Evolutionary conservation across 2,113 vertebrate species (phyloP), one percentile per base, ranked within the genome.

Genomic region (Cyrtonyx montezumae): DNA sequence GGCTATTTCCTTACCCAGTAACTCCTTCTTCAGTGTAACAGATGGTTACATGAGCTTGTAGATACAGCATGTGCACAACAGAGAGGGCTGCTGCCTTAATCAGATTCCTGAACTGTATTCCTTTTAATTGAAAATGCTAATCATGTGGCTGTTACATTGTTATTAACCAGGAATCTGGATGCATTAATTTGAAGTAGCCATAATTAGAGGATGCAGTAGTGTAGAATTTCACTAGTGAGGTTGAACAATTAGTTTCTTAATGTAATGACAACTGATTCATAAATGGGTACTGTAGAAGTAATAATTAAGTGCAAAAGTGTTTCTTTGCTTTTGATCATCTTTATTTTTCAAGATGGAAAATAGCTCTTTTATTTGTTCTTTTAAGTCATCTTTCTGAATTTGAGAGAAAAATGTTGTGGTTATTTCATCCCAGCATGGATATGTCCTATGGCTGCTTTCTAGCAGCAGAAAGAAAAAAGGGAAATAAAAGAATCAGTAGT

Each of bases 201-300:
- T 95, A 95, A 95, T 96, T 86, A 79, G 19, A 86, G 79, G 77
- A 91, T 90, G 67, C 79, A 89, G 55, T 89, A 46, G 11, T 86
- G 42, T 53, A 87, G 94, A 91, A 91, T 96, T 97, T 96, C 86
- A 80, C 51, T 87, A 84, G 82, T 91, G 68, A 79, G 88, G 40
- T 17, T 88, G 59, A 85, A 85, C 83, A 95, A 92, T 93, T 96
- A 95, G 92, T 96, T 94, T 96, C 91, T 91, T 96, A 97, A 96
- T 92, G 45, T 73, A 67, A 91, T 93, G 76, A 78, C 79, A 92
- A 94, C 91, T 86, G 23, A 66, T 62, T 94, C 80, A 74, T 79
- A 84, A 96, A 68, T 91, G 65, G 82, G 58, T 63, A 46, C 73
- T 79, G 74, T 87, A 79, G 58, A 96, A 96, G 95, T 94, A 95